Evolutionary conservation across 2,888 invertebrate genomes (phyloP), one percentile per base, ranked within the genome.

Genomic region (Phania funesta): DNA sequence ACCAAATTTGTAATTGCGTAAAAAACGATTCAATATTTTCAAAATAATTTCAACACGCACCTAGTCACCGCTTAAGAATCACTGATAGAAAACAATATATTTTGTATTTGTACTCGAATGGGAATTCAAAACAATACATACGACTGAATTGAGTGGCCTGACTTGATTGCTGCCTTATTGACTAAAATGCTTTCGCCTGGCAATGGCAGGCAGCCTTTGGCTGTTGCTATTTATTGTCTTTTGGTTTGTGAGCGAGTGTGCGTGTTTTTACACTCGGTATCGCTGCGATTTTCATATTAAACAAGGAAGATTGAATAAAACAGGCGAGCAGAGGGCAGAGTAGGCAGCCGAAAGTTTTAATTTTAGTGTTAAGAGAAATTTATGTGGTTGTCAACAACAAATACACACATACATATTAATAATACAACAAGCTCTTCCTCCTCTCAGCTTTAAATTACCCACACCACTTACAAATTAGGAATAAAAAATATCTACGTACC

Each of bases 381-480:
- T 64, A 22, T 26, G n/a, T 20, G 8, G 62, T 48, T 68, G 73
- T 71, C 50, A 80, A 52, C 32, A 11, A 35, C 46, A 64, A 22
- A 38, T 38, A 38, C 13, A 13, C 18, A 48, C n/a, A 7, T 6
- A 48, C 9, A 13, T 26, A 1, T 38, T 24, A 8, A 29, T 11
- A 38, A 44, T 52, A 22, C 13, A 18, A 58, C 77, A 82, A 82
- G 77, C 82, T 82, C 58, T 82, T 78, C 73, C 81, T 81, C 46
- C 68, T 64, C 62, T 73, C 24, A 68, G 18, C n/a, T 11, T n/a
- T 50, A 35, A 65, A 75, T 41, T 58, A 76, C 58, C 56, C 48
- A 76, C 76, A 76, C 80, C 75, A 75, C 70, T 62, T 56, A 26
- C 4, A 29, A 52, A 16, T 60, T 8, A 41, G 11, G 18, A 60